Base-by-base conservation (phyloP, 2,888 invertebrate species). In the Adelphocoris suturalis region DNA sequence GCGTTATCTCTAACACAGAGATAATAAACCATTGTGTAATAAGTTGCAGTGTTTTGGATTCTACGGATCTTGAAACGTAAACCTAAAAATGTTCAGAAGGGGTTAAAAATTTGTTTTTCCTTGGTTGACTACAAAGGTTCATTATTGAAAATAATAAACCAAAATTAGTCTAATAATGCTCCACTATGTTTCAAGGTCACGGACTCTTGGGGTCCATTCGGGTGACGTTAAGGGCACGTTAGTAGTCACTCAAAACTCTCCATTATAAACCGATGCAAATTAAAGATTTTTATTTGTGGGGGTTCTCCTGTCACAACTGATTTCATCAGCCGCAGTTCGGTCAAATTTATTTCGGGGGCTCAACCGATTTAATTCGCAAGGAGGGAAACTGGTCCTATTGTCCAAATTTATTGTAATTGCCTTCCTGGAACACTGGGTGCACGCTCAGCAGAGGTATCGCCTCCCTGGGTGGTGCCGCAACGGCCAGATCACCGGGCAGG, bases 401-500 rank as follows among this genome's bases (percentile, higher is more conserved):
- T 23, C 68, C n/a, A 68, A 68, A 68, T 68, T 68, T 68, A 68
- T 68, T 68, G 68, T 68, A 13, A 68, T 68, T 68, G 68, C 68
- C 68, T 68, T 0, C 68, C 68, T 23, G 23, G 23, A 68, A 68
- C 68, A 68, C 68, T 68, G 68, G 68, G 23, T 68, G 68, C 68
- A 68, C 68, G 23, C 68, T 68, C 68, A 5, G 11, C 68, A 68
- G 27, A 19, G n/a, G n/a, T 68, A 57, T 7, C 57, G 14, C 19
- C 78, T 78, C 47, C 78, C 37, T 78, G 78, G 78, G 78, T 47
- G 78, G 78, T 78, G 37, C 78, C 46, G 37, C 19, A 47, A 78
- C 78, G 11, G 78, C 46, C 16, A 46, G 78, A 37, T 78, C 78
- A 78, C 37, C n/a, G 9, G 27, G 85, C 85, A 85, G 85, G 85